These are phyloP conservation scores for Acomys russatus DNA, from an alignment of 2,797 vertebrate genomes.

Conservation along the genomic window DNA sequence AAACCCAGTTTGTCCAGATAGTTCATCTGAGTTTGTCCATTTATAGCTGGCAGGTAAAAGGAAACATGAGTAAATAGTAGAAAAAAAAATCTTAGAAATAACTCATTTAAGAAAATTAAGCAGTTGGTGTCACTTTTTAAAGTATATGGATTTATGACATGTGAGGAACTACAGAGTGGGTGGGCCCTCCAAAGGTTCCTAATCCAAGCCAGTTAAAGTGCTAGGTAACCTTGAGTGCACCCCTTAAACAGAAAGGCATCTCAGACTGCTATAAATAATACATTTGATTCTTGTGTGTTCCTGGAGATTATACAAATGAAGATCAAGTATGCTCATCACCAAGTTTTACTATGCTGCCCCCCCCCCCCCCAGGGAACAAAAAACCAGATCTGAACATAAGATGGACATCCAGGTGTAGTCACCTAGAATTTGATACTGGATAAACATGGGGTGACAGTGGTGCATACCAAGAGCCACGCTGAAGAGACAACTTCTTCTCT, in stretches of 20 bases:
- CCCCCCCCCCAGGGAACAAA: background rate
- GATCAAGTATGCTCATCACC: slow-evolving; percentile 19
- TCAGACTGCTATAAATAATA: slow-evolving; percentile 53
- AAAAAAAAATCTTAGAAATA: background rate
- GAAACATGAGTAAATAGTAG: background rate
- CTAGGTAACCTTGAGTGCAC: background rate
- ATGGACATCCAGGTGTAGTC: background rate
- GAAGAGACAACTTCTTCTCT: background rate
- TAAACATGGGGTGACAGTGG: background rate
- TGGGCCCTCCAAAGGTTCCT: background rate
- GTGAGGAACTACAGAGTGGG: background rate
- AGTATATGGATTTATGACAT: background rate
- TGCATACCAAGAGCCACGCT: background rate
- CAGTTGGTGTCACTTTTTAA: background rate
- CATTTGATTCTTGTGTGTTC: slow-evolving; percentile 63
- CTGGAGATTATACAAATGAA: slow-evolving; percentile 41
- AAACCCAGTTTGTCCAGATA: background rate
- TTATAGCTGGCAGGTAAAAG: slow-evolving; percentile 2
- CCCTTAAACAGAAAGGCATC: background rate
- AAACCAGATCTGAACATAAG: background rate
- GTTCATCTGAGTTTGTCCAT: slow-evolving; percentile 1
- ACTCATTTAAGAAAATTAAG: slow-evolving; percentile 3
- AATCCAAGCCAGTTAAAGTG: background rate
- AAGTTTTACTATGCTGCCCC: background rate
- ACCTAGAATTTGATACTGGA: background rate